phyloP scores from a whole-genome alignment of 2,113 vertebrate species.

The Peucedramus taeniatus region DNA sequence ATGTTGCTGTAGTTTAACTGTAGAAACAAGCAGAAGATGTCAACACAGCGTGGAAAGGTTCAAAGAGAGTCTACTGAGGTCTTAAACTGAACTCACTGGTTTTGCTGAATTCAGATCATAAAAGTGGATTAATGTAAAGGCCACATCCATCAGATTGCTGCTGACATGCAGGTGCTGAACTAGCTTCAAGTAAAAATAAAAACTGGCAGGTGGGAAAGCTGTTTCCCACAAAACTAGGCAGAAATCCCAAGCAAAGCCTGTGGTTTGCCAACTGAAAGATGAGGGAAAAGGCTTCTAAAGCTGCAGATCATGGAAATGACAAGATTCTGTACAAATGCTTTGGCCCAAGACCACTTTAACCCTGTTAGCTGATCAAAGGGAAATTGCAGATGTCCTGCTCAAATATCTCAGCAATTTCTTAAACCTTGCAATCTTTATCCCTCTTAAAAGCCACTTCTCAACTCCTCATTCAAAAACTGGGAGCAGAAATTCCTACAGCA shows the following conservation, averaged over 20 bases:
- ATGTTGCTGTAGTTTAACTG: neutral
- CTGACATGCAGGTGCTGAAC: neutral
- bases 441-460: neutral
- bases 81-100: rapidly evolving
- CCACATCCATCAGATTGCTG: neutral
- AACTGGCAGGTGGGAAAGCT: neutral
- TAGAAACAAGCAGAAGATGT: neutral
- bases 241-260: neutral
- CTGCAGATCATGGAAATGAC: neutral
- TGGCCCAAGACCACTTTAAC: neutral
- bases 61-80: neutral
- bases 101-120: neutral
- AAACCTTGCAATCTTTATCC: neutral
- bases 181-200: neutral
- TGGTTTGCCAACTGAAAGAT: neutral
- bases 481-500: neutral
- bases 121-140: neutral
- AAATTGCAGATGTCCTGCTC: neutral
- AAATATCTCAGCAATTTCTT: neutral
- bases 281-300: neutral
- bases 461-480: neutral
- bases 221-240: neutral
- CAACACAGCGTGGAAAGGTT: neutral
- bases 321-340: neutral
- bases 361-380: neutral